Evolutionary conservation across 2,888 invertebrate species (phyloP).

Genomic region (Drosophila setosimentum): DNA sequence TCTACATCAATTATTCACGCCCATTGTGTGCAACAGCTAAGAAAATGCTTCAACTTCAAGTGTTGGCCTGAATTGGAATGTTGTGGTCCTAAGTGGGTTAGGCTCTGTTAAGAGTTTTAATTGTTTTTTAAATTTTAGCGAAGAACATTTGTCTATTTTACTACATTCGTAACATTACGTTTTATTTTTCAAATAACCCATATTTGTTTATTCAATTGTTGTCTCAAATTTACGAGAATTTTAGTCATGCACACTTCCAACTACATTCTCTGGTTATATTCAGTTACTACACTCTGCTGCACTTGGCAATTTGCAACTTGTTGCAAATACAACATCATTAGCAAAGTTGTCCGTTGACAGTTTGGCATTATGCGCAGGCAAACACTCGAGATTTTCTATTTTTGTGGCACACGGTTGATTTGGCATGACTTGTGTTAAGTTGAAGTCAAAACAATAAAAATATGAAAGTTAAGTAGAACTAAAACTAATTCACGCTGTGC

Average conservation of each 20-base stretch:
- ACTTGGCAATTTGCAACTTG: not conserved
- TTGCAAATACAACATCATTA: not conserved
- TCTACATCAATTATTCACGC: conserved; percentile 58
- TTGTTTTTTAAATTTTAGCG: not conserved
- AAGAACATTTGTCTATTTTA: not conserved
- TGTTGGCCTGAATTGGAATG: conserved; percentile 12
- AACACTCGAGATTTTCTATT: conserved; percentile 3
- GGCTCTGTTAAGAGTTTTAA: not conserved
- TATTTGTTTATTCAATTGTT: not conserved
- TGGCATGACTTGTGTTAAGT: conserved; percentile 13
- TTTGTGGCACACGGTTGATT: conserved; percentile 41
- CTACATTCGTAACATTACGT: not conserved
- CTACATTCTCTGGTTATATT: not conserved
- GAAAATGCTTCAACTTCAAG: not conserved
- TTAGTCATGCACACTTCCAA: not conserved
- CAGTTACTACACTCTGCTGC: not conserved
- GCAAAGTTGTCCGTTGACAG: not conserved
- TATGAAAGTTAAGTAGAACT: not conserved
- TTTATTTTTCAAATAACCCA: not conserved
- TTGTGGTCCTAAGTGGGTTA: conserved; percentile 7
- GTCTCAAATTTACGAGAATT: not conserved
- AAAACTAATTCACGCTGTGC: not conserved
- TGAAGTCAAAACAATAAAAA: not conserved
- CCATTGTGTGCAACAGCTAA: conserved; percentile 43
- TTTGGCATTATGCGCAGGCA: conserved; percentile 4